Base-by-base conservation (phyloP, 1,140 invertebrate genomes). In the Nomia melanderi region DNA sequence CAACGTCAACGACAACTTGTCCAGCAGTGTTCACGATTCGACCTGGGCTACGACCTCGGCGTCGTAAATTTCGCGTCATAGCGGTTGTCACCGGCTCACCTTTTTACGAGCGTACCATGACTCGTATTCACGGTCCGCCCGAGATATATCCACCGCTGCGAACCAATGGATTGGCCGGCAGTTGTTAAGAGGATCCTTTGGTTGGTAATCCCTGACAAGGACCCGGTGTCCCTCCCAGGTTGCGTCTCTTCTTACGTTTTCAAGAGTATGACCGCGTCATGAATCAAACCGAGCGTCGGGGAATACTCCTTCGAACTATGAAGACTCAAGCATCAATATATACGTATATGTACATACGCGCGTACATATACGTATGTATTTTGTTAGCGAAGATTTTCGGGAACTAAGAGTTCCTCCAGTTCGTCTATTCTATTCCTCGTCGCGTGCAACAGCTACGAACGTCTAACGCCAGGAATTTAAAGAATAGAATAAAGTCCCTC, bases 31-130 rank as follows among this genome's bases (percentile, higher is more conserved):
- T 89, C 88, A 89, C 88, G 88, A 89, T 88, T 88, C 80, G 86
- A 89, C 88, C 88, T 81, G 79, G 69, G 82, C 82, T 79, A 64
- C 77, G 87, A 89, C 87, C 87, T 82, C 79, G 81, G 27, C 54
- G 84, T 86, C 87, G 79, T 89, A 89, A 89, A 89, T 89, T 89
- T 79, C 71, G 64, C 77, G 82, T 88, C 86, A 87, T 86, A 86
- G 86, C 79, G 84, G 86, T 89, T 89, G 88, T 89, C 87, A 87
- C 88, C 85, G 85, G 76, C 73, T 80, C 83, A 83, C 66, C 83
- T 87, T 83, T 90, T 89, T 89, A 88, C 86, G 86, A 88, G 86
- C 83, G 66, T 76, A 63, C 65, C 77, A 72, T 62, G 66, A 73
- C 82, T 86, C 77, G 73, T 82, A 83, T 86, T 85, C 81, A 81